These are phyloP conservation scores for Epizoanthus fatuus DNA, from an alignment of 92 coral and sea anemone genomes.

Conservation along the genomic window DNA sequence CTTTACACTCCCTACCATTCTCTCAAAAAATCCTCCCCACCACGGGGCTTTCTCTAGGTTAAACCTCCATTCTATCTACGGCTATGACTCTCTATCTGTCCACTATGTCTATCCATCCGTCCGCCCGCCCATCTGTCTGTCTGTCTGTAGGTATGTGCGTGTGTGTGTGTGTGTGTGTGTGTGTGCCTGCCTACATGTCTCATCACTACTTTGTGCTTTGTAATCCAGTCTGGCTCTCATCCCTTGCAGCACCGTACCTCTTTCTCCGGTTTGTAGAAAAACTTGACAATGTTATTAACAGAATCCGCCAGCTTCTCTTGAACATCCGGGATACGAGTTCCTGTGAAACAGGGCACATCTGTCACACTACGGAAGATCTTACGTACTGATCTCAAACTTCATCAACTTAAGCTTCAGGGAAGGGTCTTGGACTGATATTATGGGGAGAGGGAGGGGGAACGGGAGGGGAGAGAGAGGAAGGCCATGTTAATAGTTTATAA, in stretches of 20 bases:
- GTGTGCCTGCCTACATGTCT: background rate
- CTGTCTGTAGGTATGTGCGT: background rate
- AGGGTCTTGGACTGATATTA: background rate
- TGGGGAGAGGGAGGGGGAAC: too few species aligned
- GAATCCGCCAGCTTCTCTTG: slow-evolving; percentile 96
- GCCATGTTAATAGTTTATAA: too few species aligned
- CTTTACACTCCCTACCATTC: too few species aligned
- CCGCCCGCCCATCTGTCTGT: background rate
- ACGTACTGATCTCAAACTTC: background rate
- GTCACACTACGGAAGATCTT: background rate
- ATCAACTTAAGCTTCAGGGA: background rate
- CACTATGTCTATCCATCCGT: too few species aligned
- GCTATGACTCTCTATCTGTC: too few species aligned
- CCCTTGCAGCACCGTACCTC: slow-evolving; percentile 62
- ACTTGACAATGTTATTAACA: slow-evolving; percentile 96
- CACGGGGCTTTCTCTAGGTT: too few species aligned
- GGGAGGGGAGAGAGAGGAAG: too few species aligned
- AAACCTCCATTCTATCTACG: too few species aligned
- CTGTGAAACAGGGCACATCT: slow-evolving; percentile 45
- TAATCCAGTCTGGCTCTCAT: background rate
- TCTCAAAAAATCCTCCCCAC: too few species aligned
- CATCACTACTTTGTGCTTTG: background rate
- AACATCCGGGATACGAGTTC: slow-evolving; percentile 95
- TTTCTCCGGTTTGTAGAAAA: slow-evolving; percentile 92
- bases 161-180: background rate